Conservation (phyloP, 2,797 vertebrate genomes). For the Clarias platycephalus region DNA sequence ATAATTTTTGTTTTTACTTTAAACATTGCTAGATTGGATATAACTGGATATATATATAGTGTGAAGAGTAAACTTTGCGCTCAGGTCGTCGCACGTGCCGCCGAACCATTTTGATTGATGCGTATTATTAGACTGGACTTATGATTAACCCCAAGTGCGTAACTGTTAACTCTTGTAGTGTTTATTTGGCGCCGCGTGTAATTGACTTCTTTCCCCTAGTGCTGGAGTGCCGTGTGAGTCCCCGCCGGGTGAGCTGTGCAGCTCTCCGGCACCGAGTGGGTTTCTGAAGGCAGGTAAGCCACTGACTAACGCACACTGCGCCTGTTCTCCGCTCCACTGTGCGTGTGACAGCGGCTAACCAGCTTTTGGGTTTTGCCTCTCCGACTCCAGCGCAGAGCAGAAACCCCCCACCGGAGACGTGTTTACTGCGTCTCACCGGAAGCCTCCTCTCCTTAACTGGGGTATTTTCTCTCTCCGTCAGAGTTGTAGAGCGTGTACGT, state of each 20-base stretch:
- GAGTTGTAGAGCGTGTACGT: conserved; percentile 26
- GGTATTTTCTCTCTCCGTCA: not conserved
- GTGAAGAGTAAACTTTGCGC: not conserved
- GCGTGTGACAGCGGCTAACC: conserved; percentile 99
- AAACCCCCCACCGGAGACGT: conserved; percentile 10
- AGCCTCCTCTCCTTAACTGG: not conserved
- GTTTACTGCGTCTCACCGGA: conserved; percentile 9
- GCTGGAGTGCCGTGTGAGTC: conserved; percentile 30
- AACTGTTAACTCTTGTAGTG: not conserved
- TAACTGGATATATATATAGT: too few species aligned
- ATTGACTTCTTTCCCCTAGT: not conserved
- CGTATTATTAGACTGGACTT: not conserved
- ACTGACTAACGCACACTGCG: conserved; percentile 99
- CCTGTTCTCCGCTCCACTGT: conserved; percentile 90
- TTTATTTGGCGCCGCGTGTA: too few species aligned
- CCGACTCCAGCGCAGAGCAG: conserved; percentile 47
- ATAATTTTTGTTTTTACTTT: conserved; percentile 14
- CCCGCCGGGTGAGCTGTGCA: not conserved
- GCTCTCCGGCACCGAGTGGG: conserved; percentile 7
- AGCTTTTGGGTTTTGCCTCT: conserved; percentile 82
- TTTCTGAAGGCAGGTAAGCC: conserved; percentile 97
- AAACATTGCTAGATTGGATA: too few species aligned
- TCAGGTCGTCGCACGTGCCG: conserved; percentile 7
- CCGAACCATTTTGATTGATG: not conserved
- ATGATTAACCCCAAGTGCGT: not conserved